These are phyloP conservation scores for Eucera pruinosa DNA, from an alignment of 2,888 invertebrate species.

Conservation along the genomic window DNA sequence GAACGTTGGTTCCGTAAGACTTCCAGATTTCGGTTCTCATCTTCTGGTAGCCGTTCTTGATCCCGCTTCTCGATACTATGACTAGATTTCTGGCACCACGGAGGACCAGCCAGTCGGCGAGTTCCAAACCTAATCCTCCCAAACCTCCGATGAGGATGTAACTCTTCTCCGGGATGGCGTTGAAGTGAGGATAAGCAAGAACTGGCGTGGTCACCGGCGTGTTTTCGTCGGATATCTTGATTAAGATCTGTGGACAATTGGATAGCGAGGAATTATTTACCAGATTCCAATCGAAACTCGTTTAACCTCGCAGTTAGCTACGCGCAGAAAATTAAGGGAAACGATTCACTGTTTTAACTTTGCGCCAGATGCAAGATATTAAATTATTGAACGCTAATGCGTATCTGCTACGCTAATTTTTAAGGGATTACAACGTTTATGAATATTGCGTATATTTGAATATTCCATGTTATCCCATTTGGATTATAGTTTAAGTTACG, in stretches of 20 bases:
- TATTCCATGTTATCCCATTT: no score
- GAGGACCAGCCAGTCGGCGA: conserved; percentile 93
- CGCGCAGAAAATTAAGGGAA: no score
- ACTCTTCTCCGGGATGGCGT: conserved; percentile 85
- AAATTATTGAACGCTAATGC: no score
- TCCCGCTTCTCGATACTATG: conserved; percentile 92
- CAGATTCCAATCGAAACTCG: no score
- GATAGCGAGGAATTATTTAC: neutral
- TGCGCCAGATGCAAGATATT: no score
- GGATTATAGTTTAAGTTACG: no score
- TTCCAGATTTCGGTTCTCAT: conserved; percentile 89
- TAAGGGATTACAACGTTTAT: no score
- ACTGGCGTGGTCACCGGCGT: conserved; percentile 71
- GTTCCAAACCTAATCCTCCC: conserved; percentile 96
- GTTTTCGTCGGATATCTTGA: conserved; percentile 43
- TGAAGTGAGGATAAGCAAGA: conserved; percentile 84
- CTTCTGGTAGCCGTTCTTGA: conserved; percentile 93
- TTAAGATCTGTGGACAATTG: conserved; percentile 13
- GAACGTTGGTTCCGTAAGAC: conserved; percentile 88
- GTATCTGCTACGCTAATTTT: no score
- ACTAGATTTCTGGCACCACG: conserved; percentile 92
- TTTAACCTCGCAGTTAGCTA: no score
- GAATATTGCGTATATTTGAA: no score
- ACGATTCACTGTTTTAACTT: no score
- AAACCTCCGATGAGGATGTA: conserved; percentile 92